Evolutionary conservation across 2,888 invertebrate species (phyloP).

Genomic region (Euphydryas editha): DNA sequence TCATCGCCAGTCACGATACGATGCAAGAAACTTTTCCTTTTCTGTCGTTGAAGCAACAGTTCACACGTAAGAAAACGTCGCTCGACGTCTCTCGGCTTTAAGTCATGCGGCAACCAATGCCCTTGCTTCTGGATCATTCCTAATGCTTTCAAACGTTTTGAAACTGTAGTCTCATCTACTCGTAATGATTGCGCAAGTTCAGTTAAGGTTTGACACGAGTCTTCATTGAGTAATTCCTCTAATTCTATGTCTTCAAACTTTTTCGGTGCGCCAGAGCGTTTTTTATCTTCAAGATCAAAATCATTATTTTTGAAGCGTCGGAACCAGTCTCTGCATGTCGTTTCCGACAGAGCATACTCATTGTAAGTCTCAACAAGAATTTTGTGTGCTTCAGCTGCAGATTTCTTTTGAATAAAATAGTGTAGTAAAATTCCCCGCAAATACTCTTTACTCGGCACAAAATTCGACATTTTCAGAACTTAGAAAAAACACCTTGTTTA

Average conservation of each 20-base stretch:
- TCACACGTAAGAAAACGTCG: slow-evolving; percentile 37
- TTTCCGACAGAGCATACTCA: background rate
- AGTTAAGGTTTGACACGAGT: slow-evolving; percentile 17
- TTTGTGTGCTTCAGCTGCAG: slow-evolving; percentile 2
- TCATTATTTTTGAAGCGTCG: too few relatives aligned
- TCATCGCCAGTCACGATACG: slow-evolving; percentile 32
- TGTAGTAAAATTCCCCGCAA: slow-evolving; percentile 27
- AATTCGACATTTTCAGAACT: slow-evolving; percentile 13
- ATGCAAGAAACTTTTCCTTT: slow-evolving; percentile 32
- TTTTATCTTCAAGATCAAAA: too few relatives aligned
- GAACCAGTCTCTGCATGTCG: slow-evolving; percentile 9
- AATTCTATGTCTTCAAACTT: slow-evolving; percentile 21
- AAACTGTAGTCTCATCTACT: background rate
- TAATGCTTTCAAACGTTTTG: slow-evolving; percentile 19
- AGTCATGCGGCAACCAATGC: slow-evolving; percentile 29
- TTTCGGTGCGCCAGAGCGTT: background rate
- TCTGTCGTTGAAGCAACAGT: slow-evolving; percentile 29
- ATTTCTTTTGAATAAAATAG: slow-evolving; percentile 13
- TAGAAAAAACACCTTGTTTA: background rate
- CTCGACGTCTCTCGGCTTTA: slow-evolving; percentile 41
- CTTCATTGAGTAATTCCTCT: slow-evolving; percentile 19
- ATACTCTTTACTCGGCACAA: slow-evolving; percentile 23
- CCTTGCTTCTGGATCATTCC: slow-evolving; percentile 27
- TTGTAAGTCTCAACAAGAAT: slow-evolving; percentile 20
- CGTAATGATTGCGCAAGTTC: too few relatives aligned